Evolutionary conservation across 2,113 vertebrate species (phyloP).

Genomic region (Pelvicachromis taeniatus): DNA sequence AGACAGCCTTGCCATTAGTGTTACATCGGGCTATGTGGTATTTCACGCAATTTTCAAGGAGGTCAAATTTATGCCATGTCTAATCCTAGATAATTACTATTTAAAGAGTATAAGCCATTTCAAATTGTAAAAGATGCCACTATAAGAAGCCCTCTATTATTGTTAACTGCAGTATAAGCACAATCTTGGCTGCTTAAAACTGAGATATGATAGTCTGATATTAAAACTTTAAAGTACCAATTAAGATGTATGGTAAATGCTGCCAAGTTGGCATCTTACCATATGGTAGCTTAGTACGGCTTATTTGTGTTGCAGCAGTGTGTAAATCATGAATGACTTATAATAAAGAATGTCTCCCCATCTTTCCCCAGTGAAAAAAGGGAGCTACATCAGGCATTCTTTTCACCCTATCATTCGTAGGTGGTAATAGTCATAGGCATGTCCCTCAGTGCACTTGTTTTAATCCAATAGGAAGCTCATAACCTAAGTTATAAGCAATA

Average conservation of each 20-base stretch:
- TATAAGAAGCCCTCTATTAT: conserved; percentile 28
- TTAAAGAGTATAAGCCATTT: conserved; percentile 65
- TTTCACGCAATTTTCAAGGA: conserved; percentile 65
- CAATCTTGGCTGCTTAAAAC: background rate
- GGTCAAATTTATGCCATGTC: conserved; percentile 69
- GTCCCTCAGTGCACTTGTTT: background rate
- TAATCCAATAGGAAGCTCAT: background rate
- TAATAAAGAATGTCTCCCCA: background rate
- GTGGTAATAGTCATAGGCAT: background rate
- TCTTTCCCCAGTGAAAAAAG: background rate
- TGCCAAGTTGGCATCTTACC: background rate
- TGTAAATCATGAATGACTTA: background rate
- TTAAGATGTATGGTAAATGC: background rate
- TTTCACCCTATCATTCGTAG: background rate
- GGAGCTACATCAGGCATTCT: background rate
- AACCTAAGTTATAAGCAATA: background rate
- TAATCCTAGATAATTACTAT: conserved; percentile 75
- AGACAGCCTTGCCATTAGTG: conserved; percentile 54
- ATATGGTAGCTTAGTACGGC: background rate
- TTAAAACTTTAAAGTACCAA: conserved; percentile 3
- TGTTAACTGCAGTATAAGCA: background rate
- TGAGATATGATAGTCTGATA: conserved; percentile 8
- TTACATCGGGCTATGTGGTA: conserved; percentile 55
- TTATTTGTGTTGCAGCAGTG: background rate
- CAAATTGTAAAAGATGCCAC: conserved; percentile 58